Evolutionary conservation across 2,888 invertebrate species (phyloP).

Genomic region (Ophonus ardosiacus): DNA sequence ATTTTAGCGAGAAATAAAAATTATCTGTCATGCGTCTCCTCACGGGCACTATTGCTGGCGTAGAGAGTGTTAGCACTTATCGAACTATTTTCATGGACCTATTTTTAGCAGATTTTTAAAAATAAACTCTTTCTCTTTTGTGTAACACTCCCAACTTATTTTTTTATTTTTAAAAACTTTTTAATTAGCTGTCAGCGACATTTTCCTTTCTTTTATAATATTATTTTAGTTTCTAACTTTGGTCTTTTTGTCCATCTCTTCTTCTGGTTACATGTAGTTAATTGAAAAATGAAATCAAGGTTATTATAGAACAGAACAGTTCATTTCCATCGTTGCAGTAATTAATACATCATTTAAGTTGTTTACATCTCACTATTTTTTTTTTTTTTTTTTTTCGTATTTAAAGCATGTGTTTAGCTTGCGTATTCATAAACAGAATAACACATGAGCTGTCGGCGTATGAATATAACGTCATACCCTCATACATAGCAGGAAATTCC

Average conservation of each 20-base stretch:
- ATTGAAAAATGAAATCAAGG: neutral
- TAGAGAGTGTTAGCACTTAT: too few relatives aligned
- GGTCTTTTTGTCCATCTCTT: neutral
- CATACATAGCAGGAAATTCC: neutral
- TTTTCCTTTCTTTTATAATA: slow-evolving; percentile 39
- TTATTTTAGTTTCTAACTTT: slow-evolving; percentile 29
- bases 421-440: neutral
- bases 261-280: neutral
- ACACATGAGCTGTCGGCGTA: neutral
- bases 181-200: slow-evolving; percentile 39
- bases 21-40: too few relatives aligned
- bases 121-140: neutral
- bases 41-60: too few relatives aligned
- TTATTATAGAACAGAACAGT: neutral
- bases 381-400: too few relatives aligned
- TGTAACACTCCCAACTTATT: slow-evolving; percentile 15
- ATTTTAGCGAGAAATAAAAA: too few relatives aligned
- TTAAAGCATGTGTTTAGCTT: neutral
- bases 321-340: neutral
- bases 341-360: neutral
- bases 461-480: neutral
- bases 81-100: too few relatives aligned
- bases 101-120: too few relatives aligned
- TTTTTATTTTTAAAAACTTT: slow-evolving; percentile 42
- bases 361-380: too few relatives aligned